These are phyloP conservation scores for Erithacus rubecula DNA, from an alignment of 2,797 vertebrate genomes.

Conservation along the genomic window DNA sequence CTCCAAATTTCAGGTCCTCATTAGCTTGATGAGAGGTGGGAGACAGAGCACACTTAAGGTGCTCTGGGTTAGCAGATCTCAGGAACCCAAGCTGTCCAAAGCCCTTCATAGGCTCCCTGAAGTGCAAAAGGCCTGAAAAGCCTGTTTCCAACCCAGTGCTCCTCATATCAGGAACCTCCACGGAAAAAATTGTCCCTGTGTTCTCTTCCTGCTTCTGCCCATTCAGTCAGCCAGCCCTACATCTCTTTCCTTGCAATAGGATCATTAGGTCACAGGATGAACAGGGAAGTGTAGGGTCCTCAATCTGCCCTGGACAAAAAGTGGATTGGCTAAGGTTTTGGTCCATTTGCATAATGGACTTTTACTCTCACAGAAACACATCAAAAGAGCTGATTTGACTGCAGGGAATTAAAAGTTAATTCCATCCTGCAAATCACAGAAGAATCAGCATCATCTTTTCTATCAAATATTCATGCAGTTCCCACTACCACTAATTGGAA, in stretches of 20 bases:
- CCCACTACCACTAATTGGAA: neutral
- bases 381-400: neutral
- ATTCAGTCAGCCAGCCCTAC: neutral
- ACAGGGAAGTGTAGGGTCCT: neutral
- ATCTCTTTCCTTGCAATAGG: neutral
- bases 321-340: neutral
- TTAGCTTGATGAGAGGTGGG: neutral
- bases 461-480: neutral
- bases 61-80: neutral
- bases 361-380: neutral
- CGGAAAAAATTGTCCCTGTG: neutral
- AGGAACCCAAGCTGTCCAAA: neutral
- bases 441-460: neutral
- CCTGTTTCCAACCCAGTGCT: neutral
- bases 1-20: neutral
- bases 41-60: neutral
- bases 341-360: neutral
- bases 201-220: neutral
- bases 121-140: neutral
- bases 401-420: neutral
- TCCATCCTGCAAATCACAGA: neutral
- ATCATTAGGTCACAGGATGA: neutral
- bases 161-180: neutral
- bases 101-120: neutral
- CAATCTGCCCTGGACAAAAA: neutral